Conservation (phyloP, 2,113 vertebrate species). For the Sprattus sprattus region DNA sequence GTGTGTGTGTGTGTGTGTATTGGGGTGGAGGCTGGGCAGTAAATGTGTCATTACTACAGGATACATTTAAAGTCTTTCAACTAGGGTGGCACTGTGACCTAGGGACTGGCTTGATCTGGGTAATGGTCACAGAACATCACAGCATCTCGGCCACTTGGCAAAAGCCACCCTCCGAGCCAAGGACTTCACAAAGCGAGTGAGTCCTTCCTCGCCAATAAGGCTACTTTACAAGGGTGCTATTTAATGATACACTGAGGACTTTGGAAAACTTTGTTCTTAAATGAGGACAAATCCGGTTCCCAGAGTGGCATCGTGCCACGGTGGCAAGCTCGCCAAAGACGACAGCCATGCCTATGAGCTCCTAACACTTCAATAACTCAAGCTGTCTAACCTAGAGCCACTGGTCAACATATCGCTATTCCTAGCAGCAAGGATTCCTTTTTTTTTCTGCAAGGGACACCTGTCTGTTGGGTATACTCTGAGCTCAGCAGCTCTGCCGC, state of each 20-base stretch:
- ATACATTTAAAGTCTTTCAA: neutral
- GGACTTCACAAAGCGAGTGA: neutral
- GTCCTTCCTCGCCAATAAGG: neutral
- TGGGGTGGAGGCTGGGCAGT: neutral
- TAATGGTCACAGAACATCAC: neutral
- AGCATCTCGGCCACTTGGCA: neutral
- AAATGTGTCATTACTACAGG: neutral
- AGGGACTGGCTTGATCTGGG: neutral
- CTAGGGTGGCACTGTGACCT: neutral
- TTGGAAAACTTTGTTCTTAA: conserved; percentile 24
- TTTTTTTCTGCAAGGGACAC: neutral
- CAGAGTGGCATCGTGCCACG: neutral
- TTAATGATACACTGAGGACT: conserved; percentile 27
- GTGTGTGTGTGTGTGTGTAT: neutral
- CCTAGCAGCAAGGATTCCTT: neutral
- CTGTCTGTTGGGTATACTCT: neutral
- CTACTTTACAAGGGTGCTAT: neutral
- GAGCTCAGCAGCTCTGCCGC: neutral
- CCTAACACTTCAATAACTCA: neutral
- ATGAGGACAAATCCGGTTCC: conserved; percentile 28
- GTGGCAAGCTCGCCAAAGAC: neutral
- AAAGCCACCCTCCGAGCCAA: neutral
- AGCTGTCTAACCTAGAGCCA: conserved; percentile 1
- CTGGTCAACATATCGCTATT: conserved; percentile 2
- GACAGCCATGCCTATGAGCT: neutral